Evolutionary conservation across 2,113 vertebrate genomes (phyloP), one percentile per base, ranked within the genome.

Genomic region (Periophthalmus modestus): DNA sequence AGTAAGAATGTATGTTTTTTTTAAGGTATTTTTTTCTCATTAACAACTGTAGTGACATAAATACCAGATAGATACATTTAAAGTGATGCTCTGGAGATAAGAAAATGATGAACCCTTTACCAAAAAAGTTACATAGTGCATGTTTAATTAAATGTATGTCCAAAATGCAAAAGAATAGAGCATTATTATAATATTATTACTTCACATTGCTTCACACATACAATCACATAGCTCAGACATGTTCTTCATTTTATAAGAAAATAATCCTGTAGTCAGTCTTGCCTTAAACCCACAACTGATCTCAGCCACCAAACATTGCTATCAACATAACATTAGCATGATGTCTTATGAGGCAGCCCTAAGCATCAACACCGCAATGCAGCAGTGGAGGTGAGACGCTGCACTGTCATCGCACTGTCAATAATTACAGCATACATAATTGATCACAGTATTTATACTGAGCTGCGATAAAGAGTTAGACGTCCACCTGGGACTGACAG

Each of bases 361-460:
- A 1, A 85, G 87, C 82, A 73, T 88, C 86, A 87, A 89, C 86
- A 84, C 87, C 10, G 87, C 90, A 90, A 72, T 90, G 86, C 91
- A 88, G 85, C 74, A 76, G 65, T 75, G 46, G 21, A 81, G 78
- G 78, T 87, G 81, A 85, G 82, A 55, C 52, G 19, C 73, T 75
- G 74, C 18, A 72, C 86, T 87, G 86, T 88, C 85, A 90, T 69
- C 73, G 83, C 66, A 36, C 75, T 82, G 85, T 88, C 88, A 89
- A 87, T 91, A 91, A 93, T 92, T 88, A 89, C 85, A 73, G 73
- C 83, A 88, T 93, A 83, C 89, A 92, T 92, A 91, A 91, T 91
- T 91, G 85, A 91, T 89, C 69, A 68, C 36, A 72, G 76, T 63
- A 73, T 83, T 86, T 87, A 80, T 81, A 66, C 47, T 18, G 39